These are phyloP conservation scores for Nyctibius grandis DNA, from an alignment of 2,797 vertebrate species.

Conservation along the genomic window DNA sequence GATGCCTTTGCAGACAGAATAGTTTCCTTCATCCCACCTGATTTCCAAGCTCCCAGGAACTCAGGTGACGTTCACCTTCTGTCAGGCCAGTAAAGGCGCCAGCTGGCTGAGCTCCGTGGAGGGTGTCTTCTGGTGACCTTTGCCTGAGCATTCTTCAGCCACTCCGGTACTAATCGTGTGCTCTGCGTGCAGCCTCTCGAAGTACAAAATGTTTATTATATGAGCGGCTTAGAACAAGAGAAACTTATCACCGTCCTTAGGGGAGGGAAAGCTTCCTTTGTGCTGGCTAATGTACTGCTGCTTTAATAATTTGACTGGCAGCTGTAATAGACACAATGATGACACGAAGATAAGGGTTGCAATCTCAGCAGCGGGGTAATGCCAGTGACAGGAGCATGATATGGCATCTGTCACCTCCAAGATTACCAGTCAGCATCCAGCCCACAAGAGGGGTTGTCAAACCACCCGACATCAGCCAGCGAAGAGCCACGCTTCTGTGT, in stretches of 20 bases:
- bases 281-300: not conserved
- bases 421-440: not conserved
- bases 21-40: not conserved
- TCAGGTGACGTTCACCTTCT: not conserved
- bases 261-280: not conserved
- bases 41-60: not conserved
- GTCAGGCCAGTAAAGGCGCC: not conserved
- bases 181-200: not conserved
- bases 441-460: not conserved
- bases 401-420: not conserved
- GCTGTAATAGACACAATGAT: not conserved
- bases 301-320: not conserved
- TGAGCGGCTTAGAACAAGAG: not conserved
- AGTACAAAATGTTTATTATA: not conserved
- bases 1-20: not conserved
- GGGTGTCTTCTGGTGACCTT: not conserved
- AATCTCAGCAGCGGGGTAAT: not conserved
- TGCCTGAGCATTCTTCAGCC: not conserved
- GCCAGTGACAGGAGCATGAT: not conserved
- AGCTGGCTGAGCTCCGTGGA: not conserved
- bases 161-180: accelerated
- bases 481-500: not conserved
- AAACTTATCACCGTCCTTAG: not conserved
- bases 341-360: not conserved
- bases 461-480: not conserved